Evolutionary conservation across 1,140 invertebrate species (phyloP), one percentile per base, ranked within the genome.

Genomic region (Stegodyphus dumicola): DNA sequence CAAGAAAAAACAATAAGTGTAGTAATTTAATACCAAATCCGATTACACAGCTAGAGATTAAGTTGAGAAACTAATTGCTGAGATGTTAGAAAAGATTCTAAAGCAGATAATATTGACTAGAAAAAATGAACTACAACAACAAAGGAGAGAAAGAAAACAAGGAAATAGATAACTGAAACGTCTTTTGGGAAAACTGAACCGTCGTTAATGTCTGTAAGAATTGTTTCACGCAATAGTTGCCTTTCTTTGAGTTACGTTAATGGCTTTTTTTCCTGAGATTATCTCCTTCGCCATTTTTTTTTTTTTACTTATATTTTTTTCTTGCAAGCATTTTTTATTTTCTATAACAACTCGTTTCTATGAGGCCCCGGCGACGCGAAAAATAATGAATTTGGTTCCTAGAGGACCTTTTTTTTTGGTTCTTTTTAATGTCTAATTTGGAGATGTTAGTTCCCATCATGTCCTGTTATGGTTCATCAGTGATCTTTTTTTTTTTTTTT

Each of bases 1-100:
- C 33, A 33, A 33, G 33, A 33, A 33, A 33, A 33, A 33, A 33
- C 33, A 33, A 33, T 33, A 9, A 56, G 60, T 75, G 56, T 66
- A 83, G 79, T 83, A 83, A 83, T 83, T 83, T 83, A 83, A 83
- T 83, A 83, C 49, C 70, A 83, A 74, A 83, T 83, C 79, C 79
- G 79, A 83, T 83, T 83, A 83, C 79, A 83, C 65, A 79, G 78
- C 70, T 66, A 83, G 56, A 83, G 79, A 83, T 83, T 83, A 83
- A 75, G 79, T 54, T 83, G 70, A n/a, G 69, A 69, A 80, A 74
- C 70, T 83, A 83, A 83, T 83, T 73, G 79, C 51, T 67, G 70
- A 83, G 79, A 83, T 83, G 79, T 75, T 83, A 33, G 71, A 74
- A 83, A 75, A 75, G 71, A 74, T 83, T 75, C 71, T 66, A 75